phyloP scores from a whole-genome alignment of 1,140 invertebrate genomes.

The Belonocnema kinseyi region DNA sequence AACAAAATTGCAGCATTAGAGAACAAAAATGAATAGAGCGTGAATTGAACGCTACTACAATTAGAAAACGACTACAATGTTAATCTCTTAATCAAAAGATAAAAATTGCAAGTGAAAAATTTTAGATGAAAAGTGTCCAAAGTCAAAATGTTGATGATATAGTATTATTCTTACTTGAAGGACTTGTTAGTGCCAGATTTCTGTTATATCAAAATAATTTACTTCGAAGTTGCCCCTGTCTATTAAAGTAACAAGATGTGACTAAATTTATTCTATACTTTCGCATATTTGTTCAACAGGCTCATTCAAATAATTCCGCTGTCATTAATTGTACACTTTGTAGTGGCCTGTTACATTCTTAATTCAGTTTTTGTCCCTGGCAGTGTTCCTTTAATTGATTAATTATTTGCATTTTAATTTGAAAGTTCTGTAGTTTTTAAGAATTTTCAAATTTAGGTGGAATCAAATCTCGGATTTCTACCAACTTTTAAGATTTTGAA shows the following conservation, averaged over 20 bases:
- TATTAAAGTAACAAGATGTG: background rate
- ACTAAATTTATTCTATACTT: constrained; percentile 12
- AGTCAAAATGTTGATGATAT: background rate
- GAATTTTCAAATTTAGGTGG: too few relatives aligned
- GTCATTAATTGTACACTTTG: background rate
- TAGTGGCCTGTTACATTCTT: background rate
- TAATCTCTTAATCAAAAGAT: too few relatives aligned
- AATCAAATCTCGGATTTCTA: too few relatives aligned
- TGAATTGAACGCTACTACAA: too few relatives aligned
- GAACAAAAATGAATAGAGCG: too few relatives aligned
- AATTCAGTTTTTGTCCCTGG: background rate
- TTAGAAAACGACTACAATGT: too few relatives aligned
- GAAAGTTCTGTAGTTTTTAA: too few relatives aligned
- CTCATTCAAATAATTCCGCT: background rate
- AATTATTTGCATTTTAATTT: background rate
- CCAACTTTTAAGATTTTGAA: too few relatives aligned
- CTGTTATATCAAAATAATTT: constrained; percentile 12
- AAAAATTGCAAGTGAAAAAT: too few relatives aligned
- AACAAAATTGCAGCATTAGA: too few relatives aligned
- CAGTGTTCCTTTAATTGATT: too few relatives aligned
- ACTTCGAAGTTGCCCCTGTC: background rate
- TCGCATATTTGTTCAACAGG: constrained; percentile 49
- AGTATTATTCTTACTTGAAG: background rate
- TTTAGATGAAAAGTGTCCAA: background rate
- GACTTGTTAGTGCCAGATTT: background rate